These are phyloP conservation scores for Drosophila sproati DNA, from an alignment of 1,140 invertebrate species.

Conservation along the genomic window DNA sequence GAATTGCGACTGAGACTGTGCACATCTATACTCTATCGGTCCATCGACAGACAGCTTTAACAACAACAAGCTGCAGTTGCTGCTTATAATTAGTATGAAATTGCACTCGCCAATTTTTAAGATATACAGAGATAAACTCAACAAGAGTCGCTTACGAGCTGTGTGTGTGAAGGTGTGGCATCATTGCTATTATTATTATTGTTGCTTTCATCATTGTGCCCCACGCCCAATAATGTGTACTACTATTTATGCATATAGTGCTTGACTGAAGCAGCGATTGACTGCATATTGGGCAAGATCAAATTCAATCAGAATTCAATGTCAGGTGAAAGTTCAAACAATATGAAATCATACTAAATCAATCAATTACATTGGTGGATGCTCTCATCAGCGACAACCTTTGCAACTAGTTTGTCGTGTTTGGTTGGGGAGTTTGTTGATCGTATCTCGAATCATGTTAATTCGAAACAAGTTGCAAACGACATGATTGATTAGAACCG, in stretches of 20 bases:
- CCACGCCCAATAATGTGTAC: constrained; percentile 52
- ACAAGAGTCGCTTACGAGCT: background rate
- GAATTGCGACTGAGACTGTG: constrained; percentile 39
- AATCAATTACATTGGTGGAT: background rate
- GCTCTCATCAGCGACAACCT: background rate
- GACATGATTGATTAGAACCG: constrained; percentile 20
- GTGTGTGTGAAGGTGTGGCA: constrained; percentile 37
- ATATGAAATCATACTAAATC: background rate
- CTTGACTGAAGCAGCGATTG: constrained; percentile 12
- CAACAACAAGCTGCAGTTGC: constrained; percentile 65
- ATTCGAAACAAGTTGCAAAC: constrained; percentile 36
- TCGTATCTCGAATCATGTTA: constrained; percentile 38
- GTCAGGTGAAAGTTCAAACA: constrained; percentile 40
- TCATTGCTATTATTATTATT: constrained; percentile 7
- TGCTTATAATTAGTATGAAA: constrained; percentile 73
- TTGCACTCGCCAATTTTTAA: constrained; percentile 43
- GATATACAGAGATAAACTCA: constrained; percentile 46
- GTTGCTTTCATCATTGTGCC: constrained; percentile 18
- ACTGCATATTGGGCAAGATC: constrained; percentile 28
- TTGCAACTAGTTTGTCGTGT: constrained; percentile 15
- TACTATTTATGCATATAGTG: constrained; percentile 39
- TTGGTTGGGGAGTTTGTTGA: constrained; percentile 7
- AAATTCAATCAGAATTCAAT: constrained; percentile 51
- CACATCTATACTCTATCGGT: constrained; percentile 7
- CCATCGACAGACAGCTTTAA: constrained; percentile 7